Conservation (phyloP, 2,888 invertebrate genomes). For the Cryptocephalus primarius region DNA sequence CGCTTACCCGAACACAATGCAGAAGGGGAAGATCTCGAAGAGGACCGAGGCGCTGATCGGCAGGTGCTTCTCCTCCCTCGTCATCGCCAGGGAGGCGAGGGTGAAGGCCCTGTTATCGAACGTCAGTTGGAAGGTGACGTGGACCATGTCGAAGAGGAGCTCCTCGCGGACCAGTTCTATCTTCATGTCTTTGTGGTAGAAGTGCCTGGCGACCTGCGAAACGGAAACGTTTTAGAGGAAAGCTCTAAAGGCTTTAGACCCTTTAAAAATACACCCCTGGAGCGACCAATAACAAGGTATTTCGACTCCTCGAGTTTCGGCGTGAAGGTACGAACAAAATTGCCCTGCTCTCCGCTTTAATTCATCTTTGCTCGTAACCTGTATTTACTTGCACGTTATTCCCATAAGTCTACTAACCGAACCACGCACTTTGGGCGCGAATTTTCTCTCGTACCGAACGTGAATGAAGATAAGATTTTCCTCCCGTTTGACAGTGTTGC, state of each 20-base stretch:
- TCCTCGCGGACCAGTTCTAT: constrained; percentile 85
- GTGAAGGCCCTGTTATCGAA: constrained; percentile 92
- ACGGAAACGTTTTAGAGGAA: background rate
- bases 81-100: constrained; percentile 72
- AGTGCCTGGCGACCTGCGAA: constrained; percentile 72
- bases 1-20: constrained; percentile 86
- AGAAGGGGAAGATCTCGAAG: constrained; percentile 96
- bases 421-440: too few species aligned
- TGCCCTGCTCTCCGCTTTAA: too few species aligned
- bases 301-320: too few species aligned
- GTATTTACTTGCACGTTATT: too few species aligned
- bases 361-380: too few species aligned
- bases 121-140: constrained; percentile 86
- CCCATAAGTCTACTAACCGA: too few species aligned
- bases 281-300: background rate
- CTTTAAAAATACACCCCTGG: too few species aligned
- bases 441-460: too few species aligned
- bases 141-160: constrained; percentile 78
- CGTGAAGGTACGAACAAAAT: too few species aligned
- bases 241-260: too few species aligned
- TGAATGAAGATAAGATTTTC: too few species aligned
- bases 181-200: constrained; percentile 90
- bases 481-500: too few species aligned
- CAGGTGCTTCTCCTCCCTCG: constrained; percentile 77
- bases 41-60: constrained; percentile 82